These are phyloP conservation scores for Nothobranchius furzeri DNA, from an alignment of 2,113 vertebrate genomes.

Conservation along the genomic window DNA sequence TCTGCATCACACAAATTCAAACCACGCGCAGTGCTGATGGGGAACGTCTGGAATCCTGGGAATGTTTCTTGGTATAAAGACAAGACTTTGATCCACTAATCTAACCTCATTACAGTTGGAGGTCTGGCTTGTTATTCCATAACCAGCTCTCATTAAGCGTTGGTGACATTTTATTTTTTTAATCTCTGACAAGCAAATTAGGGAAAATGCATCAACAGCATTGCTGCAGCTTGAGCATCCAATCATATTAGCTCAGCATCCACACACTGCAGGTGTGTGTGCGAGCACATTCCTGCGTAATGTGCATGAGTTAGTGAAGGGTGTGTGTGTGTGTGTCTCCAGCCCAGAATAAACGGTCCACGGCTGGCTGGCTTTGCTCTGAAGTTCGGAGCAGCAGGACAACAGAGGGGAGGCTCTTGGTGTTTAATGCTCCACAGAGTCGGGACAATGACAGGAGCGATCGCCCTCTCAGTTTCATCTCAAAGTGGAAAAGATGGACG, in stretches of 20 bases:
- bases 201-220: too few relatives aligned
- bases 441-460: conserved; percentile 64
- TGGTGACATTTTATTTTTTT: conserved; percentile 58
- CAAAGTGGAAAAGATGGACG: conserved; percentile 13
- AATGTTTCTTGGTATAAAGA: conserved; percentile 60
- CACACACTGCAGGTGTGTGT: conserved; percentile 28
- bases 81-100: conserved; percentile 73
- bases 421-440: conserved; percentile 66
- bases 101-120: conserved; percentile 33
- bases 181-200: neutral
- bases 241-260: conserved; percentile 7
- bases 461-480: conserved; percentile 46
- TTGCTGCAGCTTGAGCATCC: too few relatives aligned
- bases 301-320: neutral
- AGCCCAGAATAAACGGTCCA: conserved; percentile 67
- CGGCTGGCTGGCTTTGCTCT: conserved; percentile 63
- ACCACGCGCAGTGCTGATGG: conserved; percentile 50
- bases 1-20: conserved; percentile 60
- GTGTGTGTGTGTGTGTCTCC: conserved; percentile 5
- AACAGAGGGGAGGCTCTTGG: conserved; percentile 47
- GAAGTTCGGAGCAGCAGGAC: conserved; percentile 51
- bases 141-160: conserved; percentile 41
- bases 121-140: conserved; percentile 57
- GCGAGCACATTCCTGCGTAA: neutral
- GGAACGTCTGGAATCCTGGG: conserved; percentile 69